Evolutionary conservation across 2,113 vertebrate species (phyloP), one percentile per base, ranked within the genome.

Genomic region (Scartelaos histophorus): DNA sequence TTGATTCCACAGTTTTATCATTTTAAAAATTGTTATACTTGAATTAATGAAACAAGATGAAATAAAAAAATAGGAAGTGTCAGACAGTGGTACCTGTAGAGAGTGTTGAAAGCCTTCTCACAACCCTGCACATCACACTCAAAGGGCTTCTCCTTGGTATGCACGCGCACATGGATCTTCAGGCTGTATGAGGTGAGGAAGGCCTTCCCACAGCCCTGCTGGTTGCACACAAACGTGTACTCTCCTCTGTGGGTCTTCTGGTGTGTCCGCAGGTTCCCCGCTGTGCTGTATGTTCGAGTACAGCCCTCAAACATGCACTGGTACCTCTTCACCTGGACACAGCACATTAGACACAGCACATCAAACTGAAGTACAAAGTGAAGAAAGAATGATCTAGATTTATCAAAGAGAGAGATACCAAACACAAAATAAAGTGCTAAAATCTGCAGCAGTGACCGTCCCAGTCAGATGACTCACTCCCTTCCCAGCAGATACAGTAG

Each of bases 151-250:
- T 99, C 98, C 91, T 99, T 99, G 17, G 98, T 99, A 94, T 99
- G 98, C 79, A 99, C 97, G 2, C 98, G 93, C 19, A 99, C 97
- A 0, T 99, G 98, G 91, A 99, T 99, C 90, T 97, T 98, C 87
- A 99, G 96, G 90, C 97, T 99, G 92, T 99, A 99, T 7, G 98
- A 99, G 49, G 98, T 99, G 81, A 99, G 97, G 84, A 99, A 99
- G 90, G 98, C 97, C 85, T 99, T 99, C 79, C 98, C 98, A 29
- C 98, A 99, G 84, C 97, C 97, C 85, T 96, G 95, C 54, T 99
- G 98, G 80, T 99, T 99, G 86, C 98, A 99, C 78, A 98, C 97
- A 3, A 99, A 99, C 0, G 98, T 99, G 85, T 98, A 99, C 74
- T 99, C 98, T 21, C 98, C 98, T 1, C 98, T 93, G 71, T 99